phyloP scores from a whole-genome alignment of 2,797 vertebrate species.

The Crotalus adamanteus region DNA sequence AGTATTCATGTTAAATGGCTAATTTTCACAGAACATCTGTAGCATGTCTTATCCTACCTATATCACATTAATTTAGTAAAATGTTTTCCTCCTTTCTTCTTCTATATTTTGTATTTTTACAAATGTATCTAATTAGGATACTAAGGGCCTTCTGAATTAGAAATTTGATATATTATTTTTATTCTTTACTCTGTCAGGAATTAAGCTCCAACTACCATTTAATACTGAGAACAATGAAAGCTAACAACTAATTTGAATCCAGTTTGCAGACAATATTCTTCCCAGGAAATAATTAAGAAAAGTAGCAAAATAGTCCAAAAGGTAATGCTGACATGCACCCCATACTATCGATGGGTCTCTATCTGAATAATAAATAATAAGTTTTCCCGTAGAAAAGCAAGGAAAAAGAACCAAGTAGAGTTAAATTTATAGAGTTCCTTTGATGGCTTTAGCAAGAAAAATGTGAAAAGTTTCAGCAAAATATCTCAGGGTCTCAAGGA shows the following conservation, averaged over 20 bases:
- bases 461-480: not conserved
- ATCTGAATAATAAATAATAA: not conserved
- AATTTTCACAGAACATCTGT: constrained; percentile 60
- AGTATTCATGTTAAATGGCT: constrained; percentile 55
- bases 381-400: not conserved
- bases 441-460: not conserved
- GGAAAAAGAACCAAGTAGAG: not conserved
- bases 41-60: constrained; percentile 47
- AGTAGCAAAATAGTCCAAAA: not conserved
- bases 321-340: not conserved
- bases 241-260: not conserved
- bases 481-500: not conserved
- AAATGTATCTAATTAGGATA: not conserved
- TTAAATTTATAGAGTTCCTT: not conserved
- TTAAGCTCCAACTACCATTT: not conserved
- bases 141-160: not conserved
- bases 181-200: not conserved
- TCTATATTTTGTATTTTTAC: not conserved
- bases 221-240: not conserved
- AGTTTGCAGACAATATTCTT: not conserved
- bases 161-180: not conserved
- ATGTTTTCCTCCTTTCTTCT: not conserved
- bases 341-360: not conserved
- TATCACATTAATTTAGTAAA: constrained; percentile 46
- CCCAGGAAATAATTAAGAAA: not conserved